Conservation (phyloP, 2,113 vertebrate species). For the Mellivora capensis region DNA sequence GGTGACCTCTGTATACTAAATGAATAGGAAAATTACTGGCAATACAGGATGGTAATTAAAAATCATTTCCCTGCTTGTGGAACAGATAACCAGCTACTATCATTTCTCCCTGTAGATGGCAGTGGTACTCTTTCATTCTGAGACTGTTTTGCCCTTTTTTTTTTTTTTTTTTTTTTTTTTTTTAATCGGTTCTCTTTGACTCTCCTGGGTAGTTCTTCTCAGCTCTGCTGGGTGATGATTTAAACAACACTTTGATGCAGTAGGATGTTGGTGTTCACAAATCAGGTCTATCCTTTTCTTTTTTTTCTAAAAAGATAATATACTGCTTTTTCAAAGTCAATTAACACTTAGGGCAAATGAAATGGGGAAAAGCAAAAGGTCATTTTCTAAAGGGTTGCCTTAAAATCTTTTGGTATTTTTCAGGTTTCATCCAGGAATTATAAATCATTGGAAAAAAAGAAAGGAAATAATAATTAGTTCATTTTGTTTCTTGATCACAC, state of each 20-base stretch:
- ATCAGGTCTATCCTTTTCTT: constrained; percentile 70
- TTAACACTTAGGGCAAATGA: constrained; percentile 87
- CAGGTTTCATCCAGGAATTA: constrained; percentile 78
- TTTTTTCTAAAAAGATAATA: constrained; percentile 83
- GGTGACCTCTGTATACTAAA: not conserved
- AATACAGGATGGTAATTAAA: not conserved
- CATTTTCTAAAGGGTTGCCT: constrained; percentile 82
- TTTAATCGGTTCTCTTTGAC: not conserved
- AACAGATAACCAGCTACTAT: not conserved
- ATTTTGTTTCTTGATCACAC: constrained; percentile 79
- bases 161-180: not conserved
- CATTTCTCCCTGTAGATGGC: constrained; percentile 81
- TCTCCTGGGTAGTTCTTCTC: constrained; percentile 75
- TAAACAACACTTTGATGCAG: constrained; percentile 82
- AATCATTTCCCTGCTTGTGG: not conserved
- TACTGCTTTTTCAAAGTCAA: constrained; percentile 88
- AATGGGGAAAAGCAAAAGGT: constrained; percentile 84
- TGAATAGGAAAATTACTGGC: not conserved
- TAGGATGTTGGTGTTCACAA: constrained; percentile 82
- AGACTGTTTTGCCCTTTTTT: not conserved
- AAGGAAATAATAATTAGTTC: constrained; percentile 83
- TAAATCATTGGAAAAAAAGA: constrained; percentile 76
- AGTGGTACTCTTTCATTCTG: constrained; percentile 75
- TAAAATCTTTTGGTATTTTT: constrained; percentile 78
- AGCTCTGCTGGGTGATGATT: constrained; percentile 76